These are phyloP conservation scores for Sacculina carcini DNA, from an alignment of 2,888 invertebrate species.

Conservation along the genomic window DNA sequence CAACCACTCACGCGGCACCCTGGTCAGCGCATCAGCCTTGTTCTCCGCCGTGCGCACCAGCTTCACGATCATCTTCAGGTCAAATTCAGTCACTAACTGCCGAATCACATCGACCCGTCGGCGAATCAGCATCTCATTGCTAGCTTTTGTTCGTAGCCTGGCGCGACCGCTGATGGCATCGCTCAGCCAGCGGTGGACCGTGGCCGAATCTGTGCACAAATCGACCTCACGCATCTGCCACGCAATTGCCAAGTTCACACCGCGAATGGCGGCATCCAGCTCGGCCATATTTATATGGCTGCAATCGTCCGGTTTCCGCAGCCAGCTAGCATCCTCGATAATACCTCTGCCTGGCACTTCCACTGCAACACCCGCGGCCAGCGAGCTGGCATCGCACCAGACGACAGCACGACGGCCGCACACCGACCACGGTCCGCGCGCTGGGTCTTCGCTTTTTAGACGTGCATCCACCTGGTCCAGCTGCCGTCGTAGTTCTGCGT, in stretches of 20 bases:
- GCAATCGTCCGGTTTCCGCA: not conserved
- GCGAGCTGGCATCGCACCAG: not conserved
- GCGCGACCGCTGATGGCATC: not conserved
- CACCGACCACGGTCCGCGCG: not conserved
- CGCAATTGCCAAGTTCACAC: not conserved
- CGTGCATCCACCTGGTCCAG: not conserved
- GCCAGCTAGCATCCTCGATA: not conserved
- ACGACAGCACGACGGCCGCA: not conserved
- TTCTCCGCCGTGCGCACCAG: slow-evolving; percentile 1
- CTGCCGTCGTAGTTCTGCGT: not conserved
- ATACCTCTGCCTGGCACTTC: not conserved
- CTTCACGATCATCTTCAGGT: not conserved
- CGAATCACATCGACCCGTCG: not conserved
- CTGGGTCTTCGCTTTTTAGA: not conserved
- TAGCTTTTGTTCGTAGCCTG: slow-evolving; percentile 3
- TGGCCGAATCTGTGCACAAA: not conserved
- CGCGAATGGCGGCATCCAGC: not conserved
- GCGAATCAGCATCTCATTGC: slow-evolving; percentile 4
- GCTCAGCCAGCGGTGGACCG: not conserved
- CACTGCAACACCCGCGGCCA: not conserved
- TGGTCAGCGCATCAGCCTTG: slow-evolving; percentile 6
- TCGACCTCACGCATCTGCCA: not conserved
- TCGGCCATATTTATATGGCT: slow-evolving; percentile 4
- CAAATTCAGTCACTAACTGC: not conserved
- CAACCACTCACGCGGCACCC: slow-evolving; percentile 5